A percentile compares a stretch with the other conserved stretches of the same genome.
These are phyloP conservation scores for Chionis minor DNA, from an alignment of 2,113 vertebrate genomes.

Conservation along the genomic window DNA sequence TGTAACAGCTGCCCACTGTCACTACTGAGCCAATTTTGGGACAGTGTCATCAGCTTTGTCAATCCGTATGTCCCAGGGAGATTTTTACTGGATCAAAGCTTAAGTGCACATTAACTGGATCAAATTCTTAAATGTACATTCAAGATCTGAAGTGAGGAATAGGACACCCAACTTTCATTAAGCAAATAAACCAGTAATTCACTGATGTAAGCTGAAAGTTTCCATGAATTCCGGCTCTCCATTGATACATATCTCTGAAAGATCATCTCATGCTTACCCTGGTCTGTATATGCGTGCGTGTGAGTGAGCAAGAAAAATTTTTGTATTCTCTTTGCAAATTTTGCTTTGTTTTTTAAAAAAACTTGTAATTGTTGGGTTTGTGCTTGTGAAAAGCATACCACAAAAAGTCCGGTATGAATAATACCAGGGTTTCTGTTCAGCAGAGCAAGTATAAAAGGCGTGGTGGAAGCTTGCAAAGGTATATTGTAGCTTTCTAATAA, in stretches of 20 bases:
- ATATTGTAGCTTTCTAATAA: not conserved
- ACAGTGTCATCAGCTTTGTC: slow-evolving; percentile 38
- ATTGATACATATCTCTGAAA: not conserved
- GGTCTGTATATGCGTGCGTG: not conserved
- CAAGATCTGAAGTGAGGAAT: not conserved
- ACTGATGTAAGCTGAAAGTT: not conserved
- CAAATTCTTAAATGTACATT: not conserved
- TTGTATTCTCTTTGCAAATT: not conserved
- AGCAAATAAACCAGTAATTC: not conserved
- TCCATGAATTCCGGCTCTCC: not conserved
- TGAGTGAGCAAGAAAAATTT: not conserved
- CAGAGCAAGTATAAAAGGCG: not conserved
- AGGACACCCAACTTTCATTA: not conserved
- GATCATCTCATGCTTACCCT: rapidly evolving
- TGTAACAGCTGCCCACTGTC: slow-evolving; percentile 52
- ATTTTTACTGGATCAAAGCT: slow-evolving; percentile 17
- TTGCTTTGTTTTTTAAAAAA: not conserved
- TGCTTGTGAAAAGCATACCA: not conserved
- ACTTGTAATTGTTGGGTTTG: not conserved
- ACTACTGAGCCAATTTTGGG: slow-evolving; percentile 20
- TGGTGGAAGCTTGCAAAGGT: not conserved
- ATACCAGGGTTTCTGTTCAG: not conserved
- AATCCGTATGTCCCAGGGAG: not conserved
- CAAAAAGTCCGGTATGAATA: not conserved
- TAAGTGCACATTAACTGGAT: not conserved